Percentiles rank a stretch among this genome's conserved stretches.
These are phyloP conservation scores for Epistrophe grossulariae DNA, from an alignment of 2,888 invertebrate genomes.

Conservation along the genomic window DNA sequence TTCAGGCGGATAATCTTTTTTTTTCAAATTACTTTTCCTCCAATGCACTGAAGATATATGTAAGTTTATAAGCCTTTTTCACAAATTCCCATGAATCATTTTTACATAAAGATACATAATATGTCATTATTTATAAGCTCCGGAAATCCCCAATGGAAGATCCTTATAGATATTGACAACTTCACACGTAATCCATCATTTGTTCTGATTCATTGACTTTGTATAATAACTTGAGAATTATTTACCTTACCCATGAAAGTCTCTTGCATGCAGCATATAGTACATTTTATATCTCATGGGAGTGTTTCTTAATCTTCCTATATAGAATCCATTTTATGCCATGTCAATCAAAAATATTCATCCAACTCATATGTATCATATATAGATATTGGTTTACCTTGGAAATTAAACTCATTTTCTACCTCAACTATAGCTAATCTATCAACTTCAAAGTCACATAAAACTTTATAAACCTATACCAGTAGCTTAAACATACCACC, in stretches of 20 bases:
- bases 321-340: slow-evolving; percentile 23
- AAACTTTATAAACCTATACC: slow-evolving; percentile 7
- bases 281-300: neutral
- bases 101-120: neutral
- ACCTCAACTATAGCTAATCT: slow-evolving; percentile 60
- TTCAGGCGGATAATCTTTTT: too few relatives aligned
- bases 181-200: slow-evolving; percentile 50
- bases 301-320: slow-evolving; percentile 18
- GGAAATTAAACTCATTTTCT: slow-evolving; percentile 52
- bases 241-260: neutral
- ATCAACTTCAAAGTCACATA: slow-evolving; percentile 66
- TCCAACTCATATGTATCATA: slow-evolving; percentile 1
- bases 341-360: slow-evolving; percentile 20
- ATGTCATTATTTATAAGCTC: neutral
- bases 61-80: neutral
- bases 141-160: slow-evolving; percentile 19
- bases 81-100: neutral
- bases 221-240: slow-evolving; percentile 27
- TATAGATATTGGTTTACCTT: neutral
- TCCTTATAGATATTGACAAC: slow-evolving; percentile 38
- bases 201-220: slow-evolving; percentile 50
- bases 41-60: neutral
- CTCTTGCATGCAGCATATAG: too few relatives aligned
- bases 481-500: slow-evolving; percentile 72
- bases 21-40: neutral